Evolutionary conservation across 2,113 vertebrate genomes (phyloP).

Genomic region (Melospiza melodia): DNA sequence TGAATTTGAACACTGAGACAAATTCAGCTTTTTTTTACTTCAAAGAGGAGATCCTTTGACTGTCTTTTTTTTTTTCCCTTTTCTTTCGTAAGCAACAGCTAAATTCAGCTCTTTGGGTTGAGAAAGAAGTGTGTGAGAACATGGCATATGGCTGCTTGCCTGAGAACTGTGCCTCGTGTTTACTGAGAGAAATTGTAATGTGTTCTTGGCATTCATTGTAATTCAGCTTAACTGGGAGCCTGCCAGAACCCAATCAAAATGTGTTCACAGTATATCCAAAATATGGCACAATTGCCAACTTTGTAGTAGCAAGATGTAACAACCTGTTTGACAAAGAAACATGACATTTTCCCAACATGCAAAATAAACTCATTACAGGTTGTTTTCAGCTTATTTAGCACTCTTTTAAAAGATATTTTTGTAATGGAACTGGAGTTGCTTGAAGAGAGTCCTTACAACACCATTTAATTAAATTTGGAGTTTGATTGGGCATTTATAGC

Average conservation of each 20-base stretch:
- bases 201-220: constrained; percentile 46
- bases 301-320: constrained; percentile 24
- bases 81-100: not conserved
- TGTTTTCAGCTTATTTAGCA: not conserved
- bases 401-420: not conserved
- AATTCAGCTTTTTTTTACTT: not conserved
- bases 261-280: constrained; percentile 46
- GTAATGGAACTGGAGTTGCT: not conserved
- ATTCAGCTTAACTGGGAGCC: constrained; percentile 54
- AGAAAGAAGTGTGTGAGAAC: not conserved
- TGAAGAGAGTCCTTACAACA: not conserved
- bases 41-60: not conserved
- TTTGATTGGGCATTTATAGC: not conserved
- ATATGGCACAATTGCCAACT: constrained; percentile 20
- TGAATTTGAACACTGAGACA: not conserved
- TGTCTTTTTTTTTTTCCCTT: not conserved
- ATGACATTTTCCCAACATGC: not conserved
- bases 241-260: constrained; percentile 53
- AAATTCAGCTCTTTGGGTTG: not conserved
- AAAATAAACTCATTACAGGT: not conserved
- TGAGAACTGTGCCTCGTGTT: constrained; percentile 17
- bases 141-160: constrained; percentile 45
- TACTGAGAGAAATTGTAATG: constrained; percentile 17
- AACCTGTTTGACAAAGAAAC: not conserved
- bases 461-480: not conserved